Evolutionary conservation across 2,888 invertebrate genomes (phyloP).

Genomic region (Tortricodes alternella): DNA sequence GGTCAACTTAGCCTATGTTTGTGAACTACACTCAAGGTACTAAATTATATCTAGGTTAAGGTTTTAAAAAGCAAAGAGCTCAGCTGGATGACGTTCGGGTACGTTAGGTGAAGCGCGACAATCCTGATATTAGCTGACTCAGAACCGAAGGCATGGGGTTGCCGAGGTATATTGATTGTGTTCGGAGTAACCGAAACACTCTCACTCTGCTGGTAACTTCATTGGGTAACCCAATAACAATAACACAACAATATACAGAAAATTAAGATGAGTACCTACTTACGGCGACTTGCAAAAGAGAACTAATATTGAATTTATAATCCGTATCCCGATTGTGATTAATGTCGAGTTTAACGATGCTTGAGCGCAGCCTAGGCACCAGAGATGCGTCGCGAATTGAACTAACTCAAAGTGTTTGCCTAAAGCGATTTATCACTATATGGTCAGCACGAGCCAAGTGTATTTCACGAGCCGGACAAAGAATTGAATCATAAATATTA

Average conservation of each 20-base stretch:
- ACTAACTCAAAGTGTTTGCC: conserved; percentile 57
- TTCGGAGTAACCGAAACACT: too few relatives aligned
- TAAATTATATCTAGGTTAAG: too few relatives aligned
- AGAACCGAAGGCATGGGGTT: too few relatives aligned
- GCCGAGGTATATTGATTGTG: too few relatives aligned
- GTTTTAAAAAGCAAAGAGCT: too few relatives aligned
- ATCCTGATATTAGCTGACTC: too few relatives aligned
- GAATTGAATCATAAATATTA: conserved; percentile 74
- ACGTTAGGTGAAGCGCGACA: too few relatives aligned
- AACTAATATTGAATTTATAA: conserved; percentile 40
- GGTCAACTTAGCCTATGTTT: too few relatives aligned
- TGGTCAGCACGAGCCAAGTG: conserved; percentile 51
- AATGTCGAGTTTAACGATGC: conserved; percentile 58
- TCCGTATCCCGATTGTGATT: conserved; percentile 58
- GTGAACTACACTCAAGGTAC: too few relatives aligned
- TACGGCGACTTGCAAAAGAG: conserved; percentile 22
- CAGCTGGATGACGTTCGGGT: too few relatives aligned
- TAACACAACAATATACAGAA: neutral
- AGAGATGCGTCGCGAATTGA: conserved; percentile 61
- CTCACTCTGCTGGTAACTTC: too few relatives aligned
- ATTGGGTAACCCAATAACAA: too few relatives aligned
- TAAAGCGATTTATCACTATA: conserved; percentile 63
- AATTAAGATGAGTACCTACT: conserved; percentile 14
- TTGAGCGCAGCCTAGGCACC: conserved; percentile 49
- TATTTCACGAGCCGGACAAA: conserved; percentile 61